Percentiles rank a stretch among this genome's conserved stretches.
Evolutionary conservation across 2,888 invertebrate genomes (phyloP).

Genomic region (Eupithecia dodoneata): DNA sequence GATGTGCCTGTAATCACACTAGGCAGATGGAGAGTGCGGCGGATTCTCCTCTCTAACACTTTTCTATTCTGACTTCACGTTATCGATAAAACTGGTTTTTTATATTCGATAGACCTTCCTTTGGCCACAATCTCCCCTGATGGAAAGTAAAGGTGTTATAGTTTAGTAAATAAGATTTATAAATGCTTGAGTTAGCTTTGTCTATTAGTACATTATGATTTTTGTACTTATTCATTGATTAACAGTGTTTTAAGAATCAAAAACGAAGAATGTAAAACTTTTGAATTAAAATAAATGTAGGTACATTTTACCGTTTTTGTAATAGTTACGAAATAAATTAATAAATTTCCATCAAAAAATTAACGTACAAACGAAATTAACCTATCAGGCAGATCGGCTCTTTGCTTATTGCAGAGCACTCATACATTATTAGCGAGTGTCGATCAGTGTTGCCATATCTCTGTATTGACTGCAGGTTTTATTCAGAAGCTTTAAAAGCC

Average conservation of each 20-base stretch:
- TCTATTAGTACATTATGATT: too few relatives aligned
- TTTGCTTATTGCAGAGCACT: not conserved
- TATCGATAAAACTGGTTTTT: not conserved
- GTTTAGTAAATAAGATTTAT: too few relatives aligned
- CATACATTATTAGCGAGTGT: not conserved
- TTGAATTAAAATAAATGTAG: too few relatives aligned
- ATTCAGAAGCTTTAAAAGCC: not conserved
- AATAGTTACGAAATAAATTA: not conserved
- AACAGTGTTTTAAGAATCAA: too few relatives aligned
- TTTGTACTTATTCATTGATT: too few relatives aligned
- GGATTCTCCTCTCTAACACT: conserved; percentile 43
- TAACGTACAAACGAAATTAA: not conserved
- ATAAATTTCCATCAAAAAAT: not conserved
- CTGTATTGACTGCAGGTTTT: not conserved
- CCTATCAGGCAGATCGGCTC: not conserved
- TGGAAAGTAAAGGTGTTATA: too few relatives aligned
- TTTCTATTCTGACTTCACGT: not conserved
- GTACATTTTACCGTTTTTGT: not conserved
- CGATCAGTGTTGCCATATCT: conserved; percentile 1
- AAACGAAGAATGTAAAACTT: too few relatives aligned
- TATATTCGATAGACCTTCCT: too few relatives aligned
- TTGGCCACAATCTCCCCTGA: too few relatives aligned
- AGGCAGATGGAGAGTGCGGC: conserved; percentile 81
- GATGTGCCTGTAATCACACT: conserved; percentile 84
- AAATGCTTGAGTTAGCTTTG: too few relatives aligned